Conservation (phyloP, 2,797 vertebrate species). For the Pelochelys cantorii region DNA sequence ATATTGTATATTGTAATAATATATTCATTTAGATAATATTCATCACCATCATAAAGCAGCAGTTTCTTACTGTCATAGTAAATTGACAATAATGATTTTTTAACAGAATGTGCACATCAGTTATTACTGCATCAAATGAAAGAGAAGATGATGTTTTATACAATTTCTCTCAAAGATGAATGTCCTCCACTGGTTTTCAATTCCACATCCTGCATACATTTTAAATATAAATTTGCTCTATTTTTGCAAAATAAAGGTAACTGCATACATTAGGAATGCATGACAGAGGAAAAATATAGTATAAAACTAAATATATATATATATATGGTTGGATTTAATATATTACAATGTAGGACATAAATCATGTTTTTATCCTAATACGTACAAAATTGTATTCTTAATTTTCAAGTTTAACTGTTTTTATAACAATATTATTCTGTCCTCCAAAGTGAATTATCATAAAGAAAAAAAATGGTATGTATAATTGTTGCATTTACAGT, state of each 20-base stretch:
- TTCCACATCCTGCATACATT: neutral
- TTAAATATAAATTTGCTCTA: constrained; percentile 1
- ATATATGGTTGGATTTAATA: neutral
- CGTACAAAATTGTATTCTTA: accelerated
- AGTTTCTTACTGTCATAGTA: constrained; percentile 12
- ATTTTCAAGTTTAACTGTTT: neutral
- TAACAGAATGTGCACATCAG: neutral
- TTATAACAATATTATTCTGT: constrained; percentile 16
- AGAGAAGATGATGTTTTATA: neutral
- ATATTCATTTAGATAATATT: too few relatives aligned
- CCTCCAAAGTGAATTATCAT: neutral
- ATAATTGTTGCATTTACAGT: neutral
- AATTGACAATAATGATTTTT: neutral
- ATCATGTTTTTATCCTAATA: neutral
- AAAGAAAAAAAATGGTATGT: neutral
- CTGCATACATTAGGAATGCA: neutral
- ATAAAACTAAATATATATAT: neutral
- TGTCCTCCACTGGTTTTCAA: neutral
- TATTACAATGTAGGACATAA: neutral
- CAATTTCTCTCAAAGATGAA: neutral
- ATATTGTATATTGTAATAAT: neutral
- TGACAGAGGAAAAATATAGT: neutral
- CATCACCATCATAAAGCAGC: neutral
- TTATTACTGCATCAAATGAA: neutral
- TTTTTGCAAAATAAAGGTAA: constrained; percentile 16